phyloP scores from a whole-genome alignment of 2,113 vertebrate genomes.

The Canis aureus region DNA sequence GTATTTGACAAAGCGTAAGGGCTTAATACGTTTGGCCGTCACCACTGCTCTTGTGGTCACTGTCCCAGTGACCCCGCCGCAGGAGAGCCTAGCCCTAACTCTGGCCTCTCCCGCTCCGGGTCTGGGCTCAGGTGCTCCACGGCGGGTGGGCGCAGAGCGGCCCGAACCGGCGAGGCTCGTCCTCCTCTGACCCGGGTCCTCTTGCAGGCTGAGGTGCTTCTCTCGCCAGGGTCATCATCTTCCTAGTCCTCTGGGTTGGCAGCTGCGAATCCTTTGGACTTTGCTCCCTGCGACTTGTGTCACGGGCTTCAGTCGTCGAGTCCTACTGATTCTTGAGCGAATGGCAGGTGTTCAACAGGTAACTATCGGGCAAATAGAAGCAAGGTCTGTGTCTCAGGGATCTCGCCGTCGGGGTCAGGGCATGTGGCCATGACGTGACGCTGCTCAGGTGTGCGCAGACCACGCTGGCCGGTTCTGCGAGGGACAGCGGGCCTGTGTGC shows the following conservation, averaged over 20 bases:
- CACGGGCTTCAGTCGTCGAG: background rate
- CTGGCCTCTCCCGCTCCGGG: no score
- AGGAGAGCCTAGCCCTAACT: no score
- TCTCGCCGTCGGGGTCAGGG: no score
- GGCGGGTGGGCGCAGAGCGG: no score
- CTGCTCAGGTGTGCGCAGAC: background rate
- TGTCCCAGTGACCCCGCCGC: no score
- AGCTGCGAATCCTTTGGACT: background rate
- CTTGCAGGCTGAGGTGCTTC: background rate
- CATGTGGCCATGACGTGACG: no score
- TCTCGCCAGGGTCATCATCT: background rate
- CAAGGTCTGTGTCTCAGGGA: background rate
- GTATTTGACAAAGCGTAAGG: background rate
- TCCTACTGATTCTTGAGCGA: background rate
- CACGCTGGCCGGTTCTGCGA: accelerated
- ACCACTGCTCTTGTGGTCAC: background rate
- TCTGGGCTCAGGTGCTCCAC: no score
- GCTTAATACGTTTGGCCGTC: background rate
- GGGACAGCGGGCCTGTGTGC: background rate
- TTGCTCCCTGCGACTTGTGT: background rate
- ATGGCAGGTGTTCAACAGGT: background rate
- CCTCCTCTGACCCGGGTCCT: background rate
- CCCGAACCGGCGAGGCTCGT: no score
- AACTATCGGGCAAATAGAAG: background rate
- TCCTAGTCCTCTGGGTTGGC: background rate